Evolutionary conservation across 2,113 vertebrate species (phyloP).

Genomic region (Heliornis fulica): DNA sequence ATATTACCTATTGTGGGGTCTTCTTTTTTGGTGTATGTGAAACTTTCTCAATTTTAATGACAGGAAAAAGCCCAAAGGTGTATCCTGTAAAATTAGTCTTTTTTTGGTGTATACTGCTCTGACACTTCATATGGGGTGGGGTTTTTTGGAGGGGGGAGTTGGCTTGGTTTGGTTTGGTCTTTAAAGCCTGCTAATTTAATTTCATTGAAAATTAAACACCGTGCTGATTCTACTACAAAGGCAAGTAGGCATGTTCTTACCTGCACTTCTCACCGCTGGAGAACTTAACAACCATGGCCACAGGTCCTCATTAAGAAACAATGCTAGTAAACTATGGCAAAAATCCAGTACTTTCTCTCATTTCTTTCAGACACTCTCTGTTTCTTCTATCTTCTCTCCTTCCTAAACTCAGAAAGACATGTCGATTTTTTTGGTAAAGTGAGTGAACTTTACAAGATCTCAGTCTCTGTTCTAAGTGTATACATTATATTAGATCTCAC

Average conservation of each 20-base stretch:
- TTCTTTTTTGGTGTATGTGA: neutral
- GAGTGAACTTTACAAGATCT: neutral
- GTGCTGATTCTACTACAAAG: neutral
- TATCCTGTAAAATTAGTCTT: neutral
- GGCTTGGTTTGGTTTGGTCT: no score
- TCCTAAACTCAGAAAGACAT: neutral
- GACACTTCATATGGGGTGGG: no score
- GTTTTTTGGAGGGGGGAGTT: no score
- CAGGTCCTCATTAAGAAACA: neutral
- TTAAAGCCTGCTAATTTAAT: neutral
- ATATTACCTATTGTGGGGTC: neutral
- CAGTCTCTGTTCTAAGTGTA: neutral
- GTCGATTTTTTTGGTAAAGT: neutral
- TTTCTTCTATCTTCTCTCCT: neutral
- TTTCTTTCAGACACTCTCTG: neutral
- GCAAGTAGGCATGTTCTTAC: accelerated
- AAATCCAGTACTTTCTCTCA: neutral
- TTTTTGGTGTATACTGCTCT: neutral
- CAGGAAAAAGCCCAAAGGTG: neutral
- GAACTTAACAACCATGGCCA: neutral
- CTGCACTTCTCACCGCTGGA: neutral
- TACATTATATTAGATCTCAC: neutral
- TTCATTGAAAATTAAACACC: neutral
- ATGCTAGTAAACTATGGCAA: neutral
- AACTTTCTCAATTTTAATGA: neutral